Evolutionary conservation across 2,888 invertebrate genomes (phyloP).

Genomic region (Phymatocera aterrima): DNA sequence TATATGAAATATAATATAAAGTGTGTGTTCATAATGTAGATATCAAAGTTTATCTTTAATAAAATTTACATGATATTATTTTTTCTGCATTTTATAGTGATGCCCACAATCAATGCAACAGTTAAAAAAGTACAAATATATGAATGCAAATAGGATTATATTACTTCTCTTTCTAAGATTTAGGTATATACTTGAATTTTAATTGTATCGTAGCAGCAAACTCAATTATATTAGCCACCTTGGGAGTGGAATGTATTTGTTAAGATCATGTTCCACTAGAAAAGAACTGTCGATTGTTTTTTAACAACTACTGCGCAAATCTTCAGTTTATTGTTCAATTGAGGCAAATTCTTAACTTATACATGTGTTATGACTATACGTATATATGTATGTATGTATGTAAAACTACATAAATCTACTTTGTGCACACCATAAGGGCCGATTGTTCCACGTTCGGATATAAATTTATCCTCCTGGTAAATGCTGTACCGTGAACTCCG

Average conservation of each 20-base stretch:
- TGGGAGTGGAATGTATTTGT: background rate
- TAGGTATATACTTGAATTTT: background rate
- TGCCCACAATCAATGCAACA: slow-evolving; percentile 12
- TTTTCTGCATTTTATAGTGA: slow-evolving; percentile 8
- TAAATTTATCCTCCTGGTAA: too few species aligned
- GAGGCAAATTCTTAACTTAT: background rate
- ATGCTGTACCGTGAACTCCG: too few species aligned
- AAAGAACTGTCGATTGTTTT: background rate
- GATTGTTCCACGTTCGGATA: too few species aligned
- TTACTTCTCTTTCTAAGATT: background rate
- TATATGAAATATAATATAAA: slow-evolving; percentile 8
- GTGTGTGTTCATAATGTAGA: background rate
- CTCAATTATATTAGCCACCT: background rate
- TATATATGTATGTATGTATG: background rate
- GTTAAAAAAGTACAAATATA: background rate
- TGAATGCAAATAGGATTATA: background rate
- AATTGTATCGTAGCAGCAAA: background rate
- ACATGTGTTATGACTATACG: background rate
- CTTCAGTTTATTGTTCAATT: slow-evolving; percentile 5
- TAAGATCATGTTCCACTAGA: background rate
- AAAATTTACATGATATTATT: background rate
- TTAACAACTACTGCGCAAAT: background rate
- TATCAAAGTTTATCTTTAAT: background rate
- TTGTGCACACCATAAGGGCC: background rate
- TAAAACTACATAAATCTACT: background rate